A percentile compares a stretch with the other conserved stretches of the same genome.
These are phyloP conservation scores for Pelecanus crispus DNA, from an alignment of 2,113 vertebrate genomes.

Conservation along the genomic window DNA sequence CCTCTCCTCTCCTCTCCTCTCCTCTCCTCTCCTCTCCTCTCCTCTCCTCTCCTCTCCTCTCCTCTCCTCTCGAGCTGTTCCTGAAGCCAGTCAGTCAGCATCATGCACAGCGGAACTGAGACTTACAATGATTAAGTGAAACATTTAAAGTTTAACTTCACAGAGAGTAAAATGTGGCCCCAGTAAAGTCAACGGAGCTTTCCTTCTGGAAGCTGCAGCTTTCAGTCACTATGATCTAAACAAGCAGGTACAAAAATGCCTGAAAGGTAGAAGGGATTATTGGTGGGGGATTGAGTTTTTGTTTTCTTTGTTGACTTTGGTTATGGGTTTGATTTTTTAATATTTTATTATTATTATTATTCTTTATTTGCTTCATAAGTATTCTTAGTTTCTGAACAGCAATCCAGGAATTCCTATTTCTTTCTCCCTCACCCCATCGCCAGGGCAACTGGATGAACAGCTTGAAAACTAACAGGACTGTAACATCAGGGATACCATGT, in stretches of 20 bases:
- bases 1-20: background rate
- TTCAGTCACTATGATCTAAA: background rate
- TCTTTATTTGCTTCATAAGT: background rate
- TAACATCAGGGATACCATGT: background rate
- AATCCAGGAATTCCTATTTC: background rate
- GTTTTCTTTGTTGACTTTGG: background rate
- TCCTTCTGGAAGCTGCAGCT: background rate
- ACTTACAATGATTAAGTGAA: background rate
- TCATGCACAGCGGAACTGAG: background rate
- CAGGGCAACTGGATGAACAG: background rate
- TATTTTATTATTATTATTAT: too few species aligned
- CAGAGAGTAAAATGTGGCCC: background rate
- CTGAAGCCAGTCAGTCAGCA: background rate
- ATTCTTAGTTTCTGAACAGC: background rate
- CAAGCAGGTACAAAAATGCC: background rate
- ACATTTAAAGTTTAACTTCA: background rate
- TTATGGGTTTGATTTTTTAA: background rate
- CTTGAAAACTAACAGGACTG: background rate
- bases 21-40: too few species aligned
- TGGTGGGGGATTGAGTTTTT: background rate
- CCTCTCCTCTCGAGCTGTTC: background rate
- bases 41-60: too few species aligned
- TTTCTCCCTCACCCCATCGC: background rate
- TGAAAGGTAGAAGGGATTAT: background rate
- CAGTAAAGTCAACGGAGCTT: background rate